Evolutionary conservation across 1,140 invertebrate genomes (phyloP), one percentile per base, ranked within the genome.

Genomic region (Polypedilum pembai): DNA sequence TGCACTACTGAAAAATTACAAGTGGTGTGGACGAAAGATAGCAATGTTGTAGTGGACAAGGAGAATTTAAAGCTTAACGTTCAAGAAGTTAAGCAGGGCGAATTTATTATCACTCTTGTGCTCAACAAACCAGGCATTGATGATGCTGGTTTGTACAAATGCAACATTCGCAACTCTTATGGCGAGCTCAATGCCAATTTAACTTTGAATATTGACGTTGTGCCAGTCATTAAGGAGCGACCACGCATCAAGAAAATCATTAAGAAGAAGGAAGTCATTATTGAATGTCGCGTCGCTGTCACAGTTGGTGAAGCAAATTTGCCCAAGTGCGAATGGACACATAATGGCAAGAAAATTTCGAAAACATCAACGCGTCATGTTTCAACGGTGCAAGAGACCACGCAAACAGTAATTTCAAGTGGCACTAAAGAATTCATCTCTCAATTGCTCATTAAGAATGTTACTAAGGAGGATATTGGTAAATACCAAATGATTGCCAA

Each of bases 91-190:
- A 89, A 89, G 77, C 89, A 93, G 77, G 91, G 94, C 78, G 87
- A 94, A 78, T 98, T 96, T 81, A 92, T 94, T 74, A 94, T 96
- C 63, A 90, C 92, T 80, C 83, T 99, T 75, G 93, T 95, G 82
- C 85, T 99, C 8, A 91, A 92, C 85, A 94, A 98, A 85, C 96
- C 96, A 75, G 92, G 92, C 78, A 88, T 94, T 76, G 92, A 94
- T 79, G 96, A 99, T 85, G 96, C 96, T 78, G 98, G 98, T 56
- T 86, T 98, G 41, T 99, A 99, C 85, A 98, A 98, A 83, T 98
- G 96, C 82, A 96, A 96, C 79, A 95, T 98, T 76, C 98, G 97
- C 83, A 99, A 98, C 83, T 86, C 90, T 77, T 88, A 94, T 80
- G 98, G 98, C 77, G 96, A 99, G 88, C 88, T 96, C 69, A 98